Evolutionary conservation across 2,113 vertebrate genomes (phyloP), one percentile per base, ranked within the genome.

Genomic region (Hystrix brachyura): DNA sequence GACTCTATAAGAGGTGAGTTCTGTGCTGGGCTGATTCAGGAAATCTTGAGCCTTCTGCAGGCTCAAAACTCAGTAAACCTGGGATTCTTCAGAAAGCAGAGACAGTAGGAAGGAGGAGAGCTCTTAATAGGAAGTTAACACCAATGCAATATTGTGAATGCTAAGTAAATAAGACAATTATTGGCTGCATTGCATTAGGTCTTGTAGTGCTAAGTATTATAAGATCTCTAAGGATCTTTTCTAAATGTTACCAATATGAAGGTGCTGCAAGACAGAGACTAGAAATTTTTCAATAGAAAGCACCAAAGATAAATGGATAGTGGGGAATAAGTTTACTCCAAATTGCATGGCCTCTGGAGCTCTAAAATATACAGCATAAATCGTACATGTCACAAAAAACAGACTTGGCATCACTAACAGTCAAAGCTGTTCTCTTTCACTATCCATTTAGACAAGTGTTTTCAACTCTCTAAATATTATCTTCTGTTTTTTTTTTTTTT

Each of bases 231-330:
- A 79, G 43, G 21, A 62, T 38, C 38, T 86, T 87, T 89, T 69
- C 87, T 53, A 96, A 92, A 62, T 67, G 72, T 80, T 82, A 18
- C 38, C 76, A 81, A 81, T 78, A 67, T 55, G 51, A 94, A 62
- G 60, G 1, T 19, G 59, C 53, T 65, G 46, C 18, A 90, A 95
- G 34, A 62, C 25, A 84, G 19, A 60, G 34, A 46, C 32, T 87
- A 17, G 18, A 80, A 59, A 34, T 72, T 80, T 92, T 85, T 2
- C 57, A 76, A 55, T 32, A 21, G 23, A 3, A 86, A 93, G 55
- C 9, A 94, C 34, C 55, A 81, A 55, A 71, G 38, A 80, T 55
- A 78, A 34, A 84, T 46, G 11, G 9, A 15, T 76, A 79, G 8
- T n/a, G 23, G 34, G 5, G 23, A 81, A 81, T 14, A 67, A 79